Evolutionary conservation across 30 jellyfish, hydroid and myxozoan species (phyloP).

Genomic region (Hydractinia echinata): DNA sequence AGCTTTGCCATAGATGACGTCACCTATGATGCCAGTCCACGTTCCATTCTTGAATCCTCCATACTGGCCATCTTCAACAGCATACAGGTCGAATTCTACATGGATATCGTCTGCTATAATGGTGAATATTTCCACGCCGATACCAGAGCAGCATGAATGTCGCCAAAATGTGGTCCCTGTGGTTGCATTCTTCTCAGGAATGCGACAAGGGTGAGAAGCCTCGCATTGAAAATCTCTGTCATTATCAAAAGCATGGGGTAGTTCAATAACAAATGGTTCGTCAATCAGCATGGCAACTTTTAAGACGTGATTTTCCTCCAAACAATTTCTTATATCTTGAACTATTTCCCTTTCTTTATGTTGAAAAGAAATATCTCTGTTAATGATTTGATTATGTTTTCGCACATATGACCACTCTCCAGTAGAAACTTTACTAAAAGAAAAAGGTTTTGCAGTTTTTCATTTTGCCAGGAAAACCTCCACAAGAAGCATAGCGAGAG

Average conservation of each 20-base stretch:
- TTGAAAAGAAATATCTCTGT: no score
- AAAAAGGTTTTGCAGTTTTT: no score
- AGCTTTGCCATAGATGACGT: constrained; percentile 5
- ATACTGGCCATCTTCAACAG: constrained; percentile 5
- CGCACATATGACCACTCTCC: no score
- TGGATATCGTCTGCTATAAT: not conserved
- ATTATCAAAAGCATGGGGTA: not conserved
- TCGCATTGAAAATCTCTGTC: not conserved
- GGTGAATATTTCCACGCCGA: not conserved
- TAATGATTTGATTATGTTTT: no score
- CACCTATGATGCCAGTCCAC: constrained; percentile 24
- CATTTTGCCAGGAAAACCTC: no score
- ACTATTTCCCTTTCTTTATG: no score
- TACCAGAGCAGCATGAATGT: not conserved
- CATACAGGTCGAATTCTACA: constrained; percentile 3
- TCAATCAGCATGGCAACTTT: not conserved
- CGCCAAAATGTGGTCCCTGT: not conserved
- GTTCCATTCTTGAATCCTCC: not conserved
- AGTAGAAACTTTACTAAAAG: no score
- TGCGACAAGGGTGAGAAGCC: not conserved
- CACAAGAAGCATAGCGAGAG: no score
- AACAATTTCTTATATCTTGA: no score
- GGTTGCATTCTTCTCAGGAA: not conserved
- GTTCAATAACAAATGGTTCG: not conserved
- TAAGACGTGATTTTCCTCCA: not conserved